These are phyloP conservation scores for Trinectes maculatus DNA, from an alignment of 2,113 vertebrate species.

Conservation along the genomic window DNA sequence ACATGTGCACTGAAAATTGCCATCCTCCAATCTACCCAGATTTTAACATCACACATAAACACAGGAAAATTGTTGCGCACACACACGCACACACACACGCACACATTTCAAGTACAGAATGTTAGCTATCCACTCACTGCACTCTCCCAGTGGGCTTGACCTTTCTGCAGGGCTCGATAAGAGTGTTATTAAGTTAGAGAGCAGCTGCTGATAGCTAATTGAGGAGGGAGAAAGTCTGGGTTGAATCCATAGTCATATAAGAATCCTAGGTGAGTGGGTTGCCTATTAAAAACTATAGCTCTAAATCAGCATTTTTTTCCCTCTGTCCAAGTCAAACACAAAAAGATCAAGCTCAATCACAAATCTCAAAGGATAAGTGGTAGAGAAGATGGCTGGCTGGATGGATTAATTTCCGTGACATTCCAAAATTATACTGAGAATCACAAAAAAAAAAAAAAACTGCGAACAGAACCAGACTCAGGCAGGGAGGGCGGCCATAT, in stretches of 20 bases:
- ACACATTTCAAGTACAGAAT: conserved; percentile 36
- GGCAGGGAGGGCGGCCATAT: too few relatives aligned
- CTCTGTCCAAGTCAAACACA: neutral
- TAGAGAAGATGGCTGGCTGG: too few relatives aligned
- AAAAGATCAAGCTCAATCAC: neutral
- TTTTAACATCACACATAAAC: conserved; percentile 8
- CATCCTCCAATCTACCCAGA: conserved; percentile 14
- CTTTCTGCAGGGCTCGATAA: conserved; percentile 60
- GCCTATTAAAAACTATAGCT: conserved; percentile 37
- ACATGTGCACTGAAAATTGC: neutral
- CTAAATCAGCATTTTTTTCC: conserved; percentile 18
- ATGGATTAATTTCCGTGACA: too few relatives aligned
- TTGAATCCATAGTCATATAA: conserved; percentile 27
- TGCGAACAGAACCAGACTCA: too few relatives aligned
- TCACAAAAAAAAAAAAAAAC: too few relatives aligned
- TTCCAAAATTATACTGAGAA: too few relatives aligned
- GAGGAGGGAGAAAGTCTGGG: conserved; percentile 39
- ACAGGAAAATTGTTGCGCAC: conserved; percentile 15
- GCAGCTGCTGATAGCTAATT: conserved; percentile 60
- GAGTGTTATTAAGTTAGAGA: conserved; percentile 53
- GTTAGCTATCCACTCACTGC: conserved; percentile 46
- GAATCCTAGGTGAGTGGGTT: conserved; percentile 8
- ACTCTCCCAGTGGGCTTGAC: conserved; percentile 52
- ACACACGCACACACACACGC: conserved; percentile 15
- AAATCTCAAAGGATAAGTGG: too few relatives aligned